Evolutionary conservation across 2,797 vertebrate species (phyloP).

Genomic region (Geotrypetes seraphini): DNA sequence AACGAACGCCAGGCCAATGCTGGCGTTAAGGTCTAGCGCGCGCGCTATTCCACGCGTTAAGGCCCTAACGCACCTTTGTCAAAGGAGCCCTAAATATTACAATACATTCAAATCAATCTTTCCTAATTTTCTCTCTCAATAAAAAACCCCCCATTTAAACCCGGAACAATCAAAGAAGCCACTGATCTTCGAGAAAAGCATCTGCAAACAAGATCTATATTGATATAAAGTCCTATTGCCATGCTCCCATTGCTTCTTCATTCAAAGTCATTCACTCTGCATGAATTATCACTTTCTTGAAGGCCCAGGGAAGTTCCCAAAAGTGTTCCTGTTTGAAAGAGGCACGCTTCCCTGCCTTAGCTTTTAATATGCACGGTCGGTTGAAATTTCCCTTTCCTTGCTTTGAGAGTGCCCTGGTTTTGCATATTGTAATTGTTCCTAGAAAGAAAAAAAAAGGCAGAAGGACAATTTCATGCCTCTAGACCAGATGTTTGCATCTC

Average conservation of each 20-base stretch:
- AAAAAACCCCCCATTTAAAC: too few relatives aligned
- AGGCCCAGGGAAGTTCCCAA: conserved; percentile 49
- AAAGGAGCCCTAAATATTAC: too few relatives aligned
- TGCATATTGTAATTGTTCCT: conserved; percentile 70
- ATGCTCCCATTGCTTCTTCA: conserved; percentile 58
- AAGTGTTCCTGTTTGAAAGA: conserved; percentile 61
- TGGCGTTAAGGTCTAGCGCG: too few relatives aligned
- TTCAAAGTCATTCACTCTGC: conserved; percentile 66
- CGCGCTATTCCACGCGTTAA: too few relatives aligned
- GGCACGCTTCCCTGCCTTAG: conserved; percentile 57
- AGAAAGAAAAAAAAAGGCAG: conserved; percentile 49
- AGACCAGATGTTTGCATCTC: conserved; percentile 58
- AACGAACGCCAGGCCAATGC: too few relatives aligned
- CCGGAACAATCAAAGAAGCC: too few relatives aligned
- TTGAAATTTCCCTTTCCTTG: conserved; percentile 47
- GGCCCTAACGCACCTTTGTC: too few relatives aligned
- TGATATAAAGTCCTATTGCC: conserved; percentile 54
- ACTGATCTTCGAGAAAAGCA: too few relatives aligned
- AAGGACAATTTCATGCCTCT: conserved; percentile 57
- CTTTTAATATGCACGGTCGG: conserved; percentile 66
- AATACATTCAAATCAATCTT: too few relatives aligned
- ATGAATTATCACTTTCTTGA: conserved; percentile 72
- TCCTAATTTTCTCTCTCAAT: too few relatives aligned
- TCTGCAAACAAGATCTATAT: too few relatives aligned
- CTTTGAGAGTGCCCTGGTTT: conserved; percentile 52